Base-by-base conservation (phyloP, 1,140 invertebrate genomes). In the Ectropis grisescens region DNA sequence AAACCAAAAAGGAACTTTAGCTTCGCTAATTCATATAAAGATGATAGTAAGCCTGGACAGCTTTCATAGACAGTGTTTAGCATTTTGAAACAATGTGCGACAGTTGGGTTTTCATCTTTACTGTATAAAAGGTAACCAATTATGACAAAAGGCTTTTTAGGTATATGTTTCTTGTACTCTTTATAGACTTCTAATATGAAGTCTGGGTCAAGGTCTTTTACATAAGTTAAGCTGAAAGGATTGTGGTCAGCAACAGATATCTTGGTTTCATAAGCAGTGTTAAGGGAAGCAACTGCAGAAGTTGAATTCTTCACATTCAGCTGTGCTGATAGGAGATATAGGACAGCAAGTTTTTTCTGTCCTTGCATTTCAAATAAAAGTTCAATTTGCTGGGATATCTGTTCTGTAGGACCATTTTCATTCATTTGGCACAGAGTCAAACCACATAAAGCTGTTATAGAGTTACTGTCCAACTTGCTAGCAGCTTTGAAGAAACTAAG, bases 341-440 rank as follows among this genome's bases (percentile, higher is more conserved):
- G 61, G 16, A 90, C 47, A n/a, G 86, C 82, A 31, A 86, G 76
- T 11, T 82, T 72, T n/a, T 86, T 74, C 8, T 82, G 82, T 1
- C 89, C 87, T 46, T 93, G 89, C 32, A 96, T 87, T 70, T 97
- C 94, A 62, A 89, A 87, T 0, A 98, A 78, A 49, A 96, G 90
- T 47, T 97, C 91, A 11, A 98, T 82, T 74, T 97, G 94, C 55
- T 96, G 90, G 24, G 88, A 85, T 0, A 93, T 89, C 57, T 95
- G 87, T 12, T 89, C 85, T 1, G 71, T 82, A 1, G 84, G 79
- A 5, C 85, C 86, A 33, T 74, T 81, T 37, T 88, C 86, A 34
- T 76, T 84, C 66, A 95, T 78, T 74, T 95, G 92, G 80, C 93
- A 95, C 9, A 89, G 68, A 9, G 95, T 93, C 19, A 96, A 81